Evolutionary conservation across 2,113 vertebrate species (phyloP).

Genomic region (Otis tarda): DNA sequence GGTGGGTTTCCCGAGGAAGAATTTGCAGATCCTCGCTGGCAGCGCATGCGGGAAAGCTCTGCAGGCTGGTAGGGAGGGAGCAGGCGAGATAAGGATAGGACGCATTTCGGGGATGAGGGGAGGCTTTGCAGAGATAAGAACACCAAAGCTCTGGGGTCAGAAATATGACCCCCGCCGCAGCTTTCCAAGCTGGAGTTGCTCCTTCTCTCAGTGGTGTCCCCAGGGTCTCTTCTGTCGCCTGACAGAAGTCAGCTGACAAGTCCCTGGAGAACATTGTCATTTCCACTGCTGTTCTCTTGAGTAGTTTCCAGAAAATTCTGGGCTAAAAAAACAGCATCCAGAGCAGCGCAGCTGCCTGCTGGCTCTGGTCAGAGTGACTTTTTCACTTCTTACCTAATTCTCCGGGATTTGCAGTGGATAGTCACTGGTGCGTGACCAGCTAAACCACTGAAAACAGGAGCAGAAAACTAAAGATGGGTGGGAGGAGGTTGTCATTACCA

Average conservation of each 20-base stretch:
- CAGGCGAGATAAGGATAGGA: not conserved
- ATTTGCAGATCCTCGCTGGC: constrained; percentile 10
- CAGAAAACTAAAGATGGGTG: not conserved
- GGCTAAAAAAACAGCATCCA: not conserved
- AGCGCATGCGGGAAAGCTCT: not conserved
- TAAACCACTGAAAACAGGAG: not conserved
- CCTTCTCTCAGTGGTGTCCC: not conserved
- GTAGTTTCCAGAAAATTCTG: constrained; percentile 19
- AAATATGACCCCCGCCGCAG: not conserved
- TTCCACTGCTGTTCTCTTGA: not conserved
- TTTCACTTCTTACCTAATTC: not conserved
- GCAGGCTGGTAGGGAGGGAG: not conserved
- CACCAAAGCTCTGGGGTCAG: not conserved
- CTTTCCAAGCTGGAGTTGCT: not conserved
- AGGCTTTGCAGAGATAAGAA: constrained; percentile 3
- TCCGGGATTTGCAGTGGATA: not conserved
- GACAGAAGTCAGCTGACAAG: not conserved
- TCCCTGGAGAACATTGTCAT: not conserved
- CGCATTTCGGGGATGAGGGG: not conserved
- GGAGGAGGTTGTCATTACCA: not conserved
- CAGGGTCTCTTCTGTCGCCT: not conserved
- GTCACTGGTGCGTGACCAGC: not conserved
- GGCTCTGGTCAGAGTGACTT: not conserved
- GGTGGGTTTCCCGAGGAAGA: not conserved
- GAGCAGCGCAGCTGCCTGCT: not conserved